Percentiles rank a stretch among this genome's conserved stretches.
These are phyloP conservation scores for Nipponia nippon DNA, from an alignment of 2,113 vertebrate genomes.

Conservation along the genomic window DNA sequence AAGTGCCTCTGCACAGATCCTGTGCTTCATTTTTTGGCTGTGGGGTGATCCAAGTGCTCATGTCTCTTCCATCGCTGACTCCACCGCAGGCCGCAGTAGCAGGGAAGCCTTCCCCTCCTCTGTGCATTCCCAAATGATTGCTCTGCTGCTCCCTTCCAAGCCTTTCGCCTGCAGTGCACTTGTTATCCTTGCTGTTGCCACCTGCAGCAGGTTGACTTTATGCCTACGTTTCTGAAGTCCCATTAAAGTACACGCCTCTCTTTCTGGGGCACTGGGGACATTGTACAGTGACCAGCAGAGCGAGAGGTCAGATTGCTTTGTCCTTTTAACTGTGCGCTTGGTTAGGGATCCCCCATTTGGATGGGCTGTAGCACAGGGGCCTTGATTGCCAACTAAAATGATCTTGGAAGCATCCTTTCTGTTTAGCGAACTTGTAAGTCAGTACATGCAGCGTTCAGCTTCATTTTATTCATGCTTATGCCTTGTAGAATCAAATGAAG, in stretches of 20 bases:
- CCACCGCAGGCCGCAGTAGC: accelerated
- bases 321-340: background rate
- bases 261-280: background rate
- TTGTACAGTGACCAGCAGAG: background rate
- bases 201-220: background rate
- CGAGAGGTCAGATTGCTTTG: background rate
- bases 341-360: background rate
- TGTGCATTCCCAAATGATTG: background rate
- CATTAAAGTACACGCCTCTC: accelerated
- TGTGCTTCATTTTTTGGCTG: background rate
- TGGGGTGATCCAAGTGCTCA: background rate
- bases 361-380: background rate
- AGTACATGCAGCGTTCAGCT: background rate
- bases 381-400: background rate
- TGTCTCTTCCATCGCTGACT: background rate
- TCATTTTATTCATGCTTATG: background rate
- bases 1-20: background rate
- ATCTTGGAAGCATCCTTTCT: background rate
- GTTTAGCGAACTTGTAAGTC: background rate
- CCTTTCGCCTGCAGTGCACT: background rate
- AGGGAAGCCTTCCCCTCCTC: background rate
- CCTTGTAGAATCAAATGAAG: background rate
- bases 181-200: background rate
- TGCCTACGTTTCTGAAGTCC: background rate
- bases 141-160: background rate